Evolutionary conservation across 2,797 vertebrate species (phyloP), one percentile per base, ranked within the genome.

Genomic region (Myotis vivesi): DNA sequence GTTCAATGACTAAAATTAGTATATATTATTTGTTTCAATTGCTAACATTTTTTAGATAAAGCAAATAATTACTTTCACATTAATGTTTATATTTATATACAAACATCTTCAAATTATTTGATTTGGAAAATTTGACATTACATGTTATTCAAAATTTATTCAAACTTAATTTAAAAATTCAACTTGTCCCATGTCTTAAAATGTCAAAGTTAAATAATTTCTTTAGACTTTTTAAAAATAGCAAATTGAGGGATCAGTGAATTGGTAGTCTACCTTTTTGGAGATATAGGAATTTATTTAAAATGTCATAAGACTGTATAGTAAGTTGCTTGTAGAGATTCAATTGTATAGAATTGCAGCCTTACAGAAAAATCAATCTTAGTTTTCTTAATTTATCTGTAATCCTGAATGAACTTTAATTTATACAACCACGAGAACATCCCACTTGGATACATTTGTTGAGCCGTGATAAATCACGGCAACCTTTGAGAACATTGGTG

Each of bases 371-470:
- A 94, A 25, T 9, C 19, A 30, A 0, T 76, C 55, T 86, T 36
- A 41, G 12, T 64, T 77, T 91, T 91, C 92, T 84, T 46, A 95
- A 89, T 68, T 81, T 64, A 73, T 94, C 64, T 64, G 20, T 13
- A 94, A 73, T 93, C 36, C 77, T 51, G 73, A 90, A 73, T 72
- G 23, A 97, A 93, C 44, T 96, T 93, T 77, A 93, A 92, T 79
- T 89, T 81, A 46, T 51, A 87, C 28, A 93, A 20, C 66, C 51
- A 79, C 8, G 25, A 30, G 28, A 72, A 76, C 36, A 87, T 69
- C 62, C 49, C 44, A 49, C 28, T 30, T 72, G 33, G 23, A 73
- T 81, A 69, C 3, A 1, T 64, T 73, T 73, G 13, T 76, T 92
- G 91, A 72, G 38, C 55, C 77, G 13, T 23, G 49, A 91, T 91